A percentile compares a stretch with the other conserved stretches of the same genome.
Evolutionary conservation across 30 jellyfish, hydroid and myxozoan genomes (phyloP).

Genomic region (Haliclystus octoradiatus): DNA sequence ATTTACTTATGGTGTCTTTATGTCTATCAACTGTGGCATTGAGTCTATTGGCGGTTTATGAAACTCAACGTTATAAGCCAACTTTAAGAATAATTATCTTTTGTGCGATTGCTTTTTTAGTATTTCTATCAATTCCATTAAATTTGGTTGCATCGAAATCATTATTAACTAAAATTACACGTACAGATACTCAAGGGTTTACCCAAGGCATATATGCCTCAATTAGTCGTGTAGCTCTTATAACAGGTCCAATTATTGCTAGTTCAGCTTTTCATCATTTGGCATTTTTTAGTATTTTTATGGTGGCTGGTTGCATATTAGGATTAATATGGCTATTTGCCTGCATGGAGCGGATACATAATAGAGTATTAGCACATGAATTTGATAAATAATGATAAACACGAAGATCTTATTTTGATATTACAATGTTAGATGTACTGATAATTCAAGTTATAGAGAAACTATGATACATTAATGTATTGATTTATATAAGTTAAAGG

Average conservation of each 20-base stretch:
- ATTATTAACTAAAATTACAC: conserved; percentile 75
- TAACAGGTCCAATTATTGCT: conserved; percentile 84
- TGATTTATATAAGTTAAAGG: no score
- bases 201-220: conserved; percentile 95
- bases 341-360: conserved; percentile 46
- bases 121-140: conserved; percentile 84
- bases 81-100: conserved; percentile 49
- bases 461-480: no score
- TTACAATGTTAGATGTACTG: no score
- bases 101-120: conserved; percentile 44
- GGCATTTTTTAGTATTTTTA: conserved; percentile 56
- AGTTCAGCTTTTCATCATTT: conserved; percentile 76
- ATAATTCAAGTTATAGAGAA: no score
- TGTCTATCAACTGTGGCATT: conserved; percentile 65
- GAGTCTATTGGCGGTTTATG: conserved; percentile 57
- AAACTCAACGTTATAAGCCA: conserved; percentile 39
- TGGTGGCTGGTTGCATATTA: conserved; percentile 61
- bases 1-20: conserved; percentile 52
- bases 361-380: conserved; percentile 8
- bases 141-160: conserved; percentile 86
- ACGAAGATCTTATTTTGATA: background rate
- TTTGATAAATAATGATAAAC: no score
- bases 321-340: conserved; percentile 70
- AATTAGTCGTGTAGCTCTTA: conserved; percentile 73
- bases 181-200: conserved; percentile 80